Evolutionary conservation across 2,797 vertebrate species (phyloP).

Genomic region (Platalea minor): DNA sequence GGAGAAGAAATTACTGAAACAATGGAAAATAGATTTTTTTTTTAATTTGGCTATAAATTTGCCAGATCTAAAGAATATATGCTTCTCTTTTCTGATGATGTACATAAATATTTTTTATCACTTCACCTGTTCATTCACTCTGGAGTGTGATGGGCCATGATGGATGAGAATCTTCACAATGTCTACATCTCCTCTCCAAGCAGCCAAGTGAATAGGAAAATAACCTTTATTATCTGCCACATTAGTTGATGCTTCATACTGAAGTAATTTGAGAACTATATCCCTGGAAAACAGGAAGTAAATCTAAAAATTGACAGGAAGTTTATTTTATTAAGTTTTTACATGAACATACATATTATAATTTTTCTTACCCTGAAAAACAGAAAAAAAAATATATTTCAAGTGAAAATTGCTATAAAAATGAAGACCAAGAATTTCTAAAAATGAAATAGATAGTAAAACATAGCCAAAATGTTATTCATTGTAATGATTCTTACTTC

Average conservation of each 20-base stretch:
- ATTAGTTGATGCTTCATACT: conserved; percentile 92
- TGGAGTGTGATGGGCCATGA: conserved; percentile 90
- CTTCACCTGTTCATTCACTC: conserved; percentile 94
- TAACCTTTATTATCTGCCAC: conserved; percentile 94
- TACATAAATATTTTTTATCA: conserved; percentile 29
- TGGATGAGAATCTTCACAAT: conserved; percentile 95
- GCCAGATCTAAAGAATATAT: conserved; percentile 18
- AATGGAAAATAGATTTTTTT: not conserved
- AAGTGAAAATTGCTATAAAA: not conserved
- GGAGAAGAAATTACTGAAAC: not conserved
- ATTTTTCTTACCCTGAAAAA: not conserved
- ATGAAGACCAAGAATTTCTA: not conserved
- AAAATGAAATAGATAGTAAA: not conserved
- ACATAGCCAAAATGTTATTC: not conserved
- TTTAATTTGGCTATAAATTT: not conserved
- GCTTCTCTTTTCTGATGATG: not conserved
- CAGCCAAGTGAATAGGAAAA: conserved; percentile 94
- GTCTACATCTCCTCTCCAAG: conserved; percentile 94
- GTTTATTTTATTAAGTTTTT: not conserved
- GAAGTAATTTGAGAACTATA: conserved; percentile 93
- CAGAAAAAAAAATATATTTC: not conserved
- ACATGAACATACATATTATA: not conserved
- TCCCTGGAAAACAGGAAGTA: conserved; percentile 79
- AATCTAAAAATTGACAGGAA: conserved; percentile 43
- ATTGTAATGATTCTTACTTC: not conserved